Conservation (phyloP, 35 echinoderm and acorn worm genomes). For the Ophioderma brevispina region DNA sequence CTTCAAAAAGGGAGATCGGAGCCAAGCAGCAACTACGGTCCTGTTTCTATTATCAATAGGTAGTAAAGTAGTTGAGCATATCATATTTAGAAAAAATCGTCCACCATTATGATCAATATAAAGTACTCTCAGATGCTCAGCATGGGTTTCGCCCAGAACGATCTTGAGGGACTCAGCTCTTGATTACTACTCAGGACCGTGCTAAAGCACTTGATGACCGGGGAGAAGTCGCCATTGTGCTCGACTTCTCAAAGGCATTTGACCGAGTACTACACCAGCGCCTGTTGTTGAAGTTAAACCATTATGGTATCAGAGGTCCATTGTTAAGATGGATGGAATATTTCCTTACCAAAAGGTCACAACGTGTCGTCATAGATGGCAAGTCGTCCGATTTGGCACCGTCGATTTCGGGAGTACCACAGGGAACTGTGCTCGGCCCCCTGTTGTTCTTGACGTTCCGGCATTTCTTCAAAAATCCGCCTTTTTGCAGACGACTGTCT, state of each 20-base stretch:
- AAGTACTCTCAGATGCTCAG: conserved; percentile 22
- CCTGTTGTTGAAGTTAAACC: conserved; percentile 37
- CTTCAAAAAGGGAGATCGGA: background rate
- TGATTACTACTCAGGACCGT: conserved; percentile 29
- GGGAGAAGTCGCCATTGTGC: background rate
- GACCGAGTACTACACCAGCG: conserved; percentile 72
- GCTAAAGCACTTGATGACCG: conserved; percentile 4
- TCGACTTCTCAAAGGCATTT: conserved; percentile 62
- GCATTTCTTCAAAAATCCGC: conserved; percentile 22
- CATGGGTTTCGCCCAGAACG: conserved; percentile 22
- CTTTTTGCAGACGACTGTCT: conserved; percentile 81
- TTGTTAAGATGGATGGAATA: conserved; percentile 45
- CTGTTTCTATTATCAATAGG: conserved; percentile 23
- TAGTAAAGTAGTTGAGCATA: conserved; percentile 52
- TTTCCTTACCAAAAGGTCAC: conserved; percentile 33
- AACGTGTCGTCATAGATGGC: conserved; percentile 52
- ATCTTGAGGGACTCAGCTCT: conserved; percentile 36
- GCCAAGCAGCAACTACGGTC: background rate
- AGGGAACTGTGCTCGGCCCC: conserved; percentile 67
- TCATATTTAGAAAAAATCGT: conserved; percentile 48
- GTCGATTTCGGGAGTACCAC: conserved; percentile 60
- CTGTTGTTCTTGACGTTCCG: conserved; percentile 51
- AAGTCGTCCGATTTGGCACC: conserved; percentile 26
- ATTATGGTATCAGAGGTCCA: conserved; percentile 32
- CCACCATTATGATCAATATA: conserved; percentile 22